Evolutionary conservation across 2,888 invertebrate species (phyloP), one percentile per base, ranked within the genome.

Genomic region (Dynastes maya): DNA sequence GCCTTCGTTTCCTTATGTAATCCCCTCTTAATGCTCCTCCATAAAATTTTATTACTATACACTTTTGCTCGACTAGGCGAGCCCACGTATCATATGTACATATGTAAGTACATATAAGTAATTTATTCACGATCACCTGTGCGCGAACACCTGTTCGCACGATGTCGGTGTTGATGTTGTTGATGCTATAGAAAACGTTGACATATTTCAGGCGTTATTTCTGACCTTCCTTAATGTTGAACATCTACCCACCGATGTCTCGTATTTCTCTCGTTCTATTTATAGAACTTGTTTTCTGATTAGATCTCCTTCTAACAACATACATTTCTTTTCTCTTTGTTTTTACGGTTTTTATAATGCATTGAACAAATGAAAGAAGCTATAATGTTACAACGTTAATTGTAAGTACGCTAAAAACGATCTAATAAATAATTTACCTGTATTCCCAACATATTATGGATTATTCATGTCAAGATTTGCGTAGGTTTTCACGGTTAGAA

Each of bases 281-380:
- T 72, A 72, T 72, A 72, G 72, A 72, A 72, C 29, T 70, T 70
- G 70, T 70, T 70, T 70, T 70, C 70, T 29, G 70, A 70, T 49
- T 49, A 9, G 27, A 53, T 53, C 8, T 27, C 53, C 4, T 37
- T 70, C 53, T 70, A 27, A 27, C 32, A 32, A 32, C 32, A 5
- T 29, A 45, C 45, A 53, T 4, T 45, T 49, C n/a, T 70, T 29
- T 68, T 40, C 37, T 40, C 40, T 65, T 53, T 53, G 3, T 63
- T 22, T 22, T 22, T 22, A 22, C 22, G 6, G 16, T 64, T 29
- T 64, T 1, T 64, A 11, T 64, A n/a, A n/a, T n/a, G 65, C 16
- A 37, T 40, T 6, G 2, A n/a, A 55, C 1, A 13, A 55, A 55
- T 55, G 6, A 16, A 6, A 16, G n/a, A 45, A 55, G n/a, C 13